Evolutionary conservation across 2,113 vertebrate genomes (phyloP).

Genomic region (Megaleporinus macrocephalus): DNA sequence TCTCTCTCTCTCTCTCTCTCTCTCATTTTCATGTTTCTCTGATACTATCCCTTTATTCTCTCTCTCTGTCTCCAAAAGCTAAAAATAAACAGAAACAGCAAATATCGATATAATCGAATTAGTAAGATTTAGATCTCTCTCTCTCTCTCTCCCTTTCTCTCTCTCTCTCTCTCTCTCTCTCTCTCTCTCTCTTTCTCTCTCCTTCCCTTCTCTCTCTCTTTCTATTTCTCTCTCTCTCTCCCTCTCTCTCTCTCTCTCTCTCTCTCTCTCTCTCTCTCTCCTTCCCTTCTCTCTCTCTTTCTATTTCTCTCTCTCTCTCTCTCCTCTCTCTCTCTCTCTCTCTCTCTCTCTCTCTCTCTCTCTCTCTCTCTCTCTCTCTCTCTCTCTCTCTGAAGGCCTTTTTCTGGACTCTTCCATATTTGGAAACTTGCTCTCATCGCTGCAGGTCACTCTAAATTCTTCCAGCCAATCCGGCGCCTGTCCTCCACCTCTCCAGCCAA

Average conservation of each 20-base stretch:
- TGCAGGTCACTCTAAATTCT: conserved; percentile 79
- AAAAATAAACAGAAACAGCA: too few relatives aligned
- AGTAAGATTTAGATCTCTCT: too few relatives aligned
- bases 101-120: too few relatives aligned
- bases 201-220: background rate
- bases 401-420: conserved; percentile 85
- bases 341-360: background rate
- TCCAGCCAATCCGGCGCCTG: conserved; percentile 78
- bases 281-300: too few relatives aligned
- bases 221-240: conserved; percentile 46
- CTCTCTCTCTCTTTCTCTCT: conserved; percentile 27
- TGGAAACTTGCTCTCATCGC: conserved; percentile 87
- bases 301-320: conserved; percentile 21
- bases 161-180: background rate
- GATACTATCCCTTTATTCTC: too few relatives aligned
- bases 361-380: background rate
- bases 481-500: conserved; percentile 73
- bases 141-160: conserved; percentile 1
- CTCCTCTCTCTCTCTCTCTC: background rate
- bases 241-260: conserved; percentile 5
- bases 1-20: too few relatives aligned
- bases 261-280: too few relatives aligned
- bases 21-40: too few relatives aligned
- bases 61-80: too few relatives aligned
- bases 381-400: conserved; percentile 48